Base-by-base conservation (phyloP, 2,888 invertebrate genomes). In the Tridacna gigas region DNA sequence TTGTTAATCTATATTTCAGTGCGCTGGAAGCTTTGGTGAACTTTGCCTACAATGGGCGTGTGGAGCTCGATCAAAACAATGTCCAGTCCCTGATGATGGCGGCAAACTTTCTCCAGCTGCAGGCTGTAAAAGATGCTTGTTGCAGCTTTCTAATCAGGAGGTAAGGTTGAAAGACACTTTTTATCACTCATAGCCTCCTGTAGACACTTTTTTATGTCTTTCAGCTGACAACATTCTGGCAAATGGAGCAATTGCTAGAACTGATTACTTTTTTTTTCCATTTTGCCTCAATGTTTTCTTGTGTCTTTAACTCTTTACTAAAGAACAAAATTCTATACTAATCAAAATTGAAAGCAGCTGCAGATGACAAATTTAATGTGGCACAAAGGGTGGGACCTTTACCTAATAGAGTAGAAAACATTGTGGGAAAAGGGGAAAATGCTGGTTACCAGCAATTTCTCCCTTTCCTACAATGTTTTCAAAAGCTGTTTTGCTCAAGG, bases 41-140 rank as follows among this genome's bases (percentile, higher is more conserved):
- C 94, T 98, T 97, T 95, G 97, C 97, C 0, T 98, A 98, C 95
- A 97, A 97, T 88, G 98, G 96, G 5, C 96, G 96, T 89, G 96
- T 98, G 12, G 96, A 96, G 82, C 96, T 98, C 79, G 97, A 97
- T 91, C 96, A 96, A 90, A 96, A 96, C 89, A 98, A 98, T 95
- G 97, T 98, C 0, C 97, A 98, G 94, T 97, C 96, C 88, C 96
- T 98, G 56, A 97, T 98, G 96, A 97, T 97, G 75, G 97, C 97
- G 20, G 97, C 98, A 11, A 97, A 97, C 22, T 98, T 97, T 94
- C 95, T 98, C 60, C 97, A 97, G 91, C 95, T 98, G 75, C 96
- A 96, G 88, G 96, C 96, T 95, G 97, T 98, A 0, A 96, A 97
- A 86, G 97, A 97, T 93, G 97, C 97, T 0, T 98, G 98, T 94